Percentiles rank a stretch among this genome's conserved stretches.
Evolutionary conservation across 2,113 vertebrate species (phyloP).

Genomic region (Lichenostomus cassidix): DNA sequence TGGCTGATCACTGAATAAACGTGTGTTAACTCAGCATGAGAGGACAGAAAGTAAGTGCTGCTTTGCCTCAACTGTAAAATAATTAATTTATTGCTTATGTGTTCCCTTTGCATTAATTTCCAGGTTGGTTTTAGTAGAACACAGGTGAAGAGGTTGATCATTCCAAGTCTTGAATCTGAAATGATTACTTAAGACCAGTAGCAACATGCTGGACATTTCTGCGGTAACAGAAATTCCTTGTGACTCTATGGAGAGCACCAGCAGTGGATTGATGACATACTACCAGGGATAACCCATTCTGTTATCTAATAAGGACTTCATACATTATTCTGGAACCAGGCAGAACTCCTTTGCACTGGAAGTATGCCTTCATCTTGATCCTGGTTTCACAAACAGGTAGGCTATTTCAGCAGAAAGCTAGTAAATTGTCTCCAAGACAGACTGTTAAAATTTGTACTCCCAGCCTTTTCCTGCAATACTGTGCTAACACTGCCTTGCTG

Average conservation of each 20-base stretch:
- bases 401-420: background rate
- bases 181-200: background rate
- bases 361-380: background rate
- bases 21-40: background rate
- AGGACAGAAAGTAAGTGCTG: background rate
- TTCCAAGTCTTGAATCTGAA: background rate
- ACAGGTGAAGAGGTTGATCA: background rate
- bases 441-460: background rate
- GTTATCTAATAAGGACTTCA: background rate
- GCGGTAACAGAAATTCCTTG: background rate
- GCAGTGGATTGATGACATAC: background rate
- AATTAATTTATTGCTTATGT: background rate
- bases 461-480: background rate
- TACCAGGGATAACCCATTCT: background rate
- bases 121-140: background rate
- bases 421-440: background rate
- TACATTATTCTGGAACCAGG: background rate
- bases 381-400: background rate
- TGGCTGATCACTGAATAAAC: background rate
- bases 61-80: background rate
- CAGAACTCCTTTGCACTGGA: background rate
- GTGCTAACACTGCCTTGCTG: background rate
- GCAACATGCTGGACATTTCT: background rate
- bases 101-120: background rate
- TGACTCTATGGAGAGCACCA: background rate